Base-by-base conservation (phyloP, 2,113 vertebrate genomes). In the Kobus ellipsiprymnus region DNA sequence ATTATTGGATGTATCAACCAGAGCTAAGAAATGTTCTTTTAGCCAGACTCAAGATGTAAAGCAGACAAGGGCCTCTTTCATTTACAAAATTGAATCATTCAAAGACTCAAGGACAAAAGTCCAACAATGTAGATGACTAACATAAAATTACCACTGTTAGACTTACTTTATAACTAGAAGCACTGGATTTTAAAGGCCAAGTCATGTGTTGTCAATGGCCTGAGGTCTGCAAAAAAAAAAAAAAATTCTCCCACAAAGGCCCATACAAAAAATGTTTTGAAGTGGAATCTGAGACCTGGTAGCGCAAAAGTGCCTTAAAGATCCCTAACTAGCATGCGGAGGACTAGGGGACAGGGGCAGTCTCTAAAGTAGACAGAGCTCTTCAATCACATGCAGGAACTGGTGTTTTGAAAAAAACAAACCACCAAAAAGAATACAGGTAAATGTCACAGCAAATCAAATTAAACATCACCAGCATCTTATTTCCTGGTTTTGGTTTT, bases 391-490 rank as follows among this genome's bases (percentile, higher is more conserved):
- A 29, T 71, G 64, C 25, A 88, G 10, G 46, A 96, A 98, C 84
- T 87, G 29, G 77, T 48, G 7, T 67, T 67, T 87, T 59, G 5
- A 89, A 95, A 95, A 94, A 94, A 81, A 84, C n/a, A 96, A 95
- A 54, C 25, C 46, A 52, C 64, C 44, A 33, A 62, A 94, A 86
- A 84, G 29, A 77, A n/a, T 54, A n/a, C 40, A 92, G 62, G 33
- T 50, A 36, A 97, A 87, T 90, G 71, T 95, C 89, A 96, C 1
- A 50, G 48, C 44, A 95, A 84, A 62, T 88, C 92, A 87, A 60
- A 48, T 36, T 57, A 77, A 96, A 67, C n/a, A 19, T 10, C 50
- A 9, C 33, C 10, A 54, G 21, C 1, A 60, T 82, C 57, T 52
- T 67, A 84, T 52, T 90, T 95, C 36, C 55, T 62, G 25, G 52